Evolutionary conservation across 2,888 invertebrate genomes (phyloP).

Genomic region (Agrochola circellaris): DNA sequence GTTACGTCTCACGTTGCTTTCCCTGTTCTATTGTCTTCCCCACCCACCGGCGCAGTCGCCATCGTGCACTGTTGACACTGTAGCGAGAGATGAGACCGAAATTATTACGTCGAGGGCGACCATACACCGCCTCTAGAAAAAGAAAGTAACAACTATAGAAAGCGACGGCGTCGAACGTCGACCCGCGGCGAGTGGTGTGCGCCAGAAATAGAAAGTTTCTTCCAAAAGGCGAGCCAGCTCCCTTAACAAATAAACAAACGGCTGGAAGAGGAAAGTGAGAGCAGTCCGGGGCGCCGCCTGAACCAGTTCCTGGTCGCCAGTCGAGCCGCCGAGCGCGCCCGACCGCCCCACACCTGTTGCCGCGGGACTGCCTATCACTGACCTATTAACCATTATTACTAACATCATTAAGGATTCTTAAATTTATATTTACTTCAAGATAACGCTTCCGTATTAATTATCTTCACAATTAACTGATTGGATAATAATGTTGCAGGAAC

Average conservation of each 20-base stretch:
- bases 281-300: conserved; percentile 79
- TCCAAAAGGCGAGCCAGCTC: conserved; percentile 84
- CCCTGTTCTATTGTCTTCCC: conserved; percentile 84
- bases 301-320: conserved; percentile 80
- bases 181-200: conserved; percentile 85
- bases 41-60: conserved; percentile 64
- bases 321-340: conserved; percentile 65
- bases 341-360: conserved; percentile 72
- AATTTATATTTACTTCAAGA: conserved; percentile 67
- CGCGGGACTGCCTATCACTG: conserved; percentile 74
- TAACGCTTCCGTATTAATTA: conserved; percentile 70
- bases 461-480: conserved; percentile 71
- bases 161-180: conserved; percentile 87
- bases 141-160: conserved; percentile 89
- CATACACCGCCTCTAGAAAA: conserved; percentile 81
- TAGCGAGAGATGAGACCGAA: conserved; percentile 78
- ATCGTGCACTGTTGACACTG: conserved; percentile 65
- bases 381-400: conserved; percentile 84
- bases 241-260: conserved; percentile 89
- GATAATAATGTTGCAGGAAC: conserved; percentile 65
- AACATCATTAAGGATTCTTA: conserved; percentile 74
- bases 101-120: conserved; percentile 74
- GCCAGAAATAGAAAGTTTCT: conserved; percentile 90
- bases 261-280: conserved; percentile 88
- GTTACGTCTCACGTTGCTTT: conserved; percentile 84